Percentiles rank a stretch among this genome's conserved stretches.
These are phyloP conservation scores for Phalacrocorax brasilianus DNA, from an alignment of 2,113 vertebrate genomes.

Conservation along the genomic window DNA sequence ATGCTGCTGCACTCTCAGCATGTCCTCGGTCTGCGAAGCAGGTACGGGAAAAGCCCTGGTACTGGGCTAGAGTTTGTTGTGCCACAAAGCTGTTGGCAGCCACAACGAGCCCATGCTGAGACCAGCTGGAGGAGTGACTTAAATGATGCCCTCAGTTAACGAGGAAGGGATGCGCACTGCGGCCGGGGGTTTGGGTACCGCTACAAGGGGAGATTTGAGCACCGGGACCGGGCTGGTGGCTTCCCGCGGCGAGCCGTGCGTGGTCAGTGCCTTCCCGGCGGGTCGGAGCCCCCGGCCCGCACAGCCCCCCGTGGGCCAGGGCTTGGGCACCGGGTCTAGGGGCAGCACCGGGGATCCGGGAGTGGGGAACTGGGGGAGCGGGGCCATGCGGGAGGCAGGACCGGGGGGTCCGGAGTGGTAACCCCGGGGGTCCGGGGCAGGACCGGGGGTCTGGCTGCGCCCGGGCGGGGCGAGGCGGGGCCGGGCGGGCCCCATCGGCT, in stretches of 20 bases:
- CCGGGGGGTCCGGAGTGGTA: too few species aligned
- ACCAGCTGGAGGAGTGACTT: not conserved
- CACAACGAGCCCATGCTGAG: not conserved
- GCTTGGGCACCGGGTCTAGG: not conserved
- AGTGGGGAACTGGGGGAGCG: too few species aligned
- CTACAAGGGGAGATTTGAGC: not conserved
- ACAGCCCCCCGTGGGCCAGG: not conserved
- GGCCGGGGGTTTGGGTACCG: not conserved
- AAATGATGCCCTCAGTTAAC: not conserved
- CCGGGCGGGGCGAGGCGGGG: too few species aligned
- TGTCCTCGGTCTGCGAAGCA: not conserved
- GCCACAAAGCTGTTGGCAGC: not conserved
- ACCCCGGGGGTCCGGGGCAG: too few species aligned
- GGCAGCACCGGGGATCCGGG: too few species aligned
- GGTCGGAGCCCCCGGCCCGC: not conserved
- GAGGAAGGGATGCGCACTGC: not conserved
- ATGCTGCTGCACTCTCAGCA: not conserved
- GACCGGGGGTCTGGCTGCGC: too few species aligned
- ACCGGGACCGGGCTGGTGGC: not conserved
- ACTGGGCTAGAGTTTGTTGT: not conserved
- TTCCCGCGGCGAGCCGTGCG: rapidly evolving
- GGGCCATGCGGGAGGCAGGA: too few species aligned
- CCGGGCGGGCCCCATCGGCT: too few species aligned
- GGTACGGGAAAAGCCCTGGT: not conserved
- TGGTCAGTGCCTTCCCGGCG: not conserved